Conservation (phyloP, 2,888 invertebrate genomes). For the Augiades crinisus region DNA sequence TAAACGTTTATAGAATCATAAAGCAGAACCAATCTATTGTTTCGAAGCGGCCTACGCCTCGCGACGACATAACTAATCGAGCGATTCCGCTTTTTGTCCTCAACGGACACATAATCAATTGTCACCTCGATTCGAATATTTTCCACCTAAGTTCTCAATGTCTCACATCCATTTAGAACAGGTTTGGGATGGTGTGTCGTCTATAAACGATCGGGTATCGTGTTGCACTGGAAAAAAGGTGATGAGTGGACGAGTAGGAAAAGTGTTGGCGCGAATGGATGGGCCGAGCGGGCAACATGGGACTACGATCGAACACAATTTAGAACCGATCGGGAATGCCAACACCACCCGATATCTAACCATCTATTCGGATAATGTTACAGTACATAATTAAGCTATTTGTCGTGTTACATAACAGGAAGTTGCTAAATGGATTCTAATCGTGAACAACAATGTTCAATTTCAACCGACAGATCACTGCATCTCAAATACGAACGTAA, state of each 20-base stretch:
- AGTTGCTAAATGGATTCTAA: background rate
- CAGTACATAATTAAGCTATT: constrained; percentile 53
- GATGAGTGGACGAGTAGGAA: constrained; percentile 65
- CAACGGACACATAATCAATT: constrained; percentile 71
- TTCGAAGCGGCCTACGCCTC: constrained; percentile 69
- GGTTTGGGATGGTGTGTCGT: constrained; percentile 63
- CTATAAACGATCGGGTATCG: constrained; percentile 75
- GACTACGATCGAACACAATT: constrained; percentile 40
- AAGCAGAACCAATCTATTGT: constrained; percentile 77
- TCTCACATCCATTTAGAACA: constrained; percentile 68
- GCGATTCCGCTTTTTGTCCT: constrained; percentile 74
- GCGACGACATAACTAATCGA: constrained; percentile 74
- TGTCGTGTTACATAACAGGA: background rate
- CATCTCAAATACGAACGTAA: background rate
- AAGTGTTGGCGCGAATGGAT: constrained; percentile 67
- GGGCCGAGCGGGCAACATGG: constrained; percentile 48
- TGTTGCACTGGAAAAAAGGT: constrained; percentile 75
- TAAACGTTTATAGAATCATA: constrained; percentile 80
- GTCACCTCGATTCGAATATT: constrained; percentile 72
- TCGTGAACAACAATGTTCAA: background rate
- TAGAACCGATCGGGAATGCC: constrained; percentile 27
- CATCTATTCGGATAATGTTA: constrained; percentile 50
- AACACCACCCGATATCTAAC: constrained; percentile 43
- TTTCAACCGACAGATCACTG: background rate
- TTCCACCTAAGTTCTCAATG: constrained; percentile 63